Base-by-base conservation (phyloP, 2,888 invertebrate genomes). In the Lepidochrysops patricia region DNA sequence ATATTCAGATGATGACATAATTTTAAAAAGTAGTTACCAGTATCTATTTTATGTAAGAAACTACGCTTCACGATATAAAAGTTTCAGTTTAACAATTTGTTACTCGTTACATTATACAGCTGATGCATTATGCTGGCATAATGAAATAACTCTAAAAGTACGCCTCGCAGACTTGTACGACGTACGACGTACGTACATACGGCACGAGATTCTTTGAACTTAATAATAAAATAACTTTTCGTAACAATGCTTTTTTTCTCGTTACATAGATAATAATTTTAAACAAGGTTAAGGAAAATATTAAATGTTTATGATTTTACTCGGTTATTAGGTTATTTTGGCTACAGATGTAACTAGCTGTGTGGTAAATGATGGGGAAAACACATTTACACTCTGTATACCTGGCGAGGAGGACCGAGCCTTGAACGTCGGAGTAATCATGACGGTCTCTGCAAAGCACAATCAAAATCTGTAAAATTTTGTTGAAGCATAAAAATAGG, bases 351-450 rank as follows among this genome's bases (percentile, higher is more conserved):
- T 43, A 19, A 43, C 43, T 43, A 9, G 43, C 19, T 19, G 3
- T 43, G 4, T 9, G 48, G 61, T 58, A 52, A 57, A 62, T 52
- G 26, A 57, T 57, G 60, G 62, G 63, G 60, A 62, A 65, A 62
- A 67, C 67, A 69, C 66, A 64, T 61, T 57, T 59, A 57, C 65
- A 66, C 63, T 66, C 68, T 68, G 43, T 74, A 82, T 94, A 94
- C 94, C 94, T 93, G 93, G 90, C 70, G 91, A 91, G 65, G 93
- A 90, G 72, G 95, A 93, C 76, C 93, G 94, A 72, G 95, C 95
- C 90, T 95, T 95, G 91, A 95, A 96, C 80, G 93, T 94, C 70
- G 95, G 95, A 70, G 92, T 91, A 79, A 94, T 92, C 93, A 93
- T 93, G 85, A 91, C 90, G 82, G 91, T 89, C 82, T 93, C 93